These are phyloP conservation scores for Clamator glandarius DNA, from an alignment of 2,797 vertebrate genomes.

Conservation along the genomic window DNA sequence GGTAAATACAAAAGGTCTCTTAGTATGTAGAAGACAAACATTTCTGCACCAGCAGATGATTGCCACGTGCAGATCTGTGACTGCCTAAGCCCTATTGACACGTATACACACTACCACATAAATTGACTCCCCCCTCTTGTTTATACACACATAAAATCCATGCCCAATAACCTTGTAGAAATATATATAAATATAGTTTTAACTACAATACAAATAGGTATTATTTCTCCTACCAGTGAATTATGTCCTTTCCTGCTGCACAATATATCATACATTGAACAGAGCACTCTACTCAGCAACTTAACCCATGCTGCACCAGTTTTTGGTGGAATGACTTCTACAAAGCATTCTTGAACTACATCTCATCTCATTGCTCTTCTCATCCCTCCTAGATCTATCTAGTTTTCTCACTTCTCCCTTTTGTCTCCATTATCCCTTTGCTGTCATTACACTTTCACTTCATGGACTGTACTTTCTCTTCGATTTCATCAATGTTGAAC, in stretches of 20 bases:
- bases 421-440: neutral
- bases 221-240: neutral
- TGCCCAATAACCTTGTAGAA: slow-evolving; percentile 17
- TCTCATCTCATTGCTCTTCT: neutral
- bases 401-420: neutral
- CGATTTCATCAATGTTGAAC: neutral
- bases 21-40: neutral
- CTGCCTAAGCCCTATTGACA: neutral
- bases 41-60: slow-evolving; percentile 2
- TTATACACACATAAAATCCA: slow-evolving; percentile 10
- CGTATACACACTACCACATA: neutral
- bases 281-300: neutral
- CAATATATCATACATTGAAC: neutral
- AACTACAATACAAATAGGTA: slow-evolving; percentile 10
- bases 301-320: neutral
- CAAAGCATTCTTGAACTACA: neutral
- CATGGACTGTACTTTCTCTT: neutral
- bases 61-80: neutral
- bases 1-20: neutral
- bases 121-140: neutral
- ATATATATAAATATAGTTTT: neutral
- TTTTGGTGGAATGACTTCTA: neutral
- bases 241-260: neutral
- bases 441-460: neutral
- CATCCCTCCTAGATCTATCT: neutral